Percentiles rank a stretch among this genome's conserved stretches.
phyloP scores from a whole-genome alignment of 1,140 invertebrate species.

The Tyrophagus putrescentiae region DNA sequence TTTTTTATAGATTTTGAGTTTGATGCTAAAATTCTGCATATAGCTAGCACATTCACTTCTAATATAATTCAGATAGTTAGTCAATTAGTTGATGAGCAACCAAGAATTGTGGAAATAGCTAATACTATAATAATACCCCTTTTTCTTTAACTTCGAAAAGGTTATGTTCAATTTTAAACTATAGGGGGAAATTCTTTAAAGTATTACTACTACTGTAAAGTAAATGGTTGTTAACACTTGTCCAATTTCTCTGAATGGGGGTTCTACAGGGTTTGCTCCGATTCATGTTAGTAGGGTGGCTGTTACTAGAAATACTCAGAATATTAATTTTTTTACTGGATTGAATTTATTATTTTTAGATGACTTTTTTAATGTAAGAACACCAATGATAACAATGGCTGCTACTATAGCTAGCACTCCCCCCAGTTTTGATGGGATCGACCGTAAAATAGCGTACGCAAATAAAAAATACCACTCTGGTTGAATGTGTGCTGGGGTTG shows the following conservation, averaged over 20 bases:
- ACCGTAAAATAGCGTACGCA: conserved; percentile 54
- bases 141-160: no score
- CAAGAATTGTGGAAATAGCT: no score
- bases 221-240: conserved; percentile 44
- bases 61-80: no score
- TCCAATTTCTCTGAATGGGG: conserved; percentile 43
- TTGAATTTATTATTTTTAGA: conserved; percentile 6
- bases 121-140: no score
- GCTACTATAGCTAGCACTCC: conserved; percentile 45
- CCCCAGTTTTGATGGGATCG: conserved; percentile 55
- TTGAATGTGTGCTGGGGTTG: conserved; percentile 53
- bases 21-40: no score
- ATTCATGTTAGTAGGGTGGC: conserved; percentile 48
- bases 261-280: conserved; percentile 45
- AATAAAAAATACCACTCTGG: conserved; percentile 61
- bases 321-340: conserved; percentile 39
- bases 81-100: no score
- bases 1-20: no score
- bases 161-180: no score
- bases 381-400: not conserved
- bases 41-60: no score
- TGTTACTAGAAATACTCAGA: conserved; percentile 40
- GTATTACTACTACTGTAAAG: conserved; percentile 31
- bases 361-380: not conserved
- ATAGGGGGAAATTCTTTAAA: no score